Conservation (phyloP, 2,888 invertebrate species). For the Thyatira batis region DNA sequence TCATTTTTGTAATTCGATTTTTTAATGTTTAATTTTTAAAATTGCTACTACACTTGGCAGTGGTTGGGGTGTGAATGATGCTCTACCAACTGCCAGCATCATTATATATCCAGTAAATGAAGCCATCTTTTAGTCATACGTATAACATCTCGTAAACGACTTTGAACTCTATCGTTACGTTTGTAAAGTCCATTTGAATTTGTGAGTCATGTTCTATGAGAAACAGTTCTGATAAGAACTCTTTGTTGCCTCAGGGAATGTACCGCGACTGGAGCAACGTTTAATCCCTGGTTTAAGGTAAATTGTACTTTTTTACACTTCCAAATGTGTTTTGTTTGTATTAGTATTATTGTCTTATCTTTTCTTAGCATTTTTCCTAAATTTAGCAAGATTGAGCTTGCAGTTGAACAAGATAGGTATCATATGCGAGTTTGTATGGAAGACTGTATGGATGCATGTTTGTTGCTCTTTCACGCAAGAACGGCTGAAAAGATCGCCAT, state of each 20-base stretch:
- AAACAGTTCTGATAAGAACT: not conserved
- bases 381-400: too few relatives aligned
- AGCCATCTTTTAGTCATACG: not conserved
- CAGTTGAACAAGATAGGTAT: too few relatives aligned
- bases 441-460: too few relatives aligned
- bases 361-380: not conserved
- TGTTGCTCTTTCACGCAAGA: too few relatives aligned
- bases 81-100: not conserved
- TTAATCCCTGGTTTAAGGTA: conserved; percentile 1
- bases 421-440: too few relatives aligned
- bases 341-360: not conserved
- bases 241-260: conserved; percentile 4
- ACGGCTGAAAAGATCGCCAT: too few relatives aligned
- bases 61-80: not conserved
- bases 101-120: not conserved
- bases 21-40: not conserved
- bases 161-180: not conserved
- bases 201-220: not conserved
- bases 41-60: not conserved
- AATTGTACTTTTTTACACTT: not conserved
- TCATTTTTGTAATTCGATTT: too few relatives aligned
- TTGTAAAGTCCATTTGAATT: not conserved
- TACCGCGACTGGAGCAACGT: conserved; percentile 1
- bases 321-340: not conserved
- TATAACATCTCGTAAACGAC: not conserved